Conservation (phyloP, 2,888 invertebrate genomes). For the Molorchus minor region DNA sequence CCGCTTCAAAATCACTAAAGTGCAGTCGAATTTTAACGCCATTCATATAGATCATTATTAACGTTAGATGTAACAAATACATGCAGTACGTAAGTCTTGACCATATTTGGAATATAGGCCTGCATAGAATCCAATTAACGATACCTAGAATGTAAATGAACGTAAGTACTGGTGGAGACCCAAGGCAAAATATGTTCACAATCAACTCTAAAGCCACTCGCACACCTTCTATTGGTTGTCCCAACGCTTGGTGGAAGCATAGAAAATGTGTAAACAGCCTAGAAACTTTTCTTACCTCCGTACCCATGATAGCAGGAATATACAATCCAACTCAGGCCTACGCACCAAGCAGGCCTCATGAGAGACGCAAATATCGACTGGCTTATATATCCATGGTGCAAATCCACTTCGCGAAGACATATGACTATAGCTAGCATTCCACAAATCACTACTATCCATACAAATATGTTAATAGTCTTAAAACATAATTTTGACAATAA, state of each 20-base stretch:
- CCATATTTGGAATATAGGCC: not conserved
- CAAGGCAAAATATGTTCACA: no score
- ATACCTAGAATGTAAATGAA: not conserved
- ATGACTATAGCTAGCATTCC: not conserved
- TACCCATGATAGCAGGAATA: constrained; percentile 30
- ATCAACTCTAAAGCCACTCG: no score
- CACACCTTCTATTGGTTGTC: no score
- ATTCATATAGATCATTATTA: no score
- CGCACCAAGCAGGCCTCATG: constrained; percentile 34
- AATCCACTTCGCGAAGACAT: not conserved
- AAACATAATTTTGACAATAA: no score
- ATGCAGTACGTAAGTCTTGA: not conserved
- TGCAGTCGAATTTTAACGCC: no score
- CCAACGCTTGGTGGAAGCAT: not conserved
- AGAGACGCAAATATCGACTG: constrained; percentile 30
- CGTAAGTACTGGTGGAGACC: no score
- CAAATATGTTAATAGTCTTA: no score
- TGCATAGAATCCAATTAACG: not conserved
- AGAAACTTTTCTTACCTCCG: constrained; percentile 30
- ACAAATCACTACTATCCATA: not conserved
- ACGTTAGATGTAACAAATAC: not conserved
- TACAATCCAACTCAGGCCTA: constrained; percentile 26
- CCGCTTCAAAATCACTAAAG: no score
- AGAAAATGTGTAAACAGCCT: not conserved
- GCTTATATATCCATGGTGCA: no score